phyloP scores from a whole-genome alignment of 2,888 invertebrate genomes.

The Agonopterix alstromeriana region DNA sequence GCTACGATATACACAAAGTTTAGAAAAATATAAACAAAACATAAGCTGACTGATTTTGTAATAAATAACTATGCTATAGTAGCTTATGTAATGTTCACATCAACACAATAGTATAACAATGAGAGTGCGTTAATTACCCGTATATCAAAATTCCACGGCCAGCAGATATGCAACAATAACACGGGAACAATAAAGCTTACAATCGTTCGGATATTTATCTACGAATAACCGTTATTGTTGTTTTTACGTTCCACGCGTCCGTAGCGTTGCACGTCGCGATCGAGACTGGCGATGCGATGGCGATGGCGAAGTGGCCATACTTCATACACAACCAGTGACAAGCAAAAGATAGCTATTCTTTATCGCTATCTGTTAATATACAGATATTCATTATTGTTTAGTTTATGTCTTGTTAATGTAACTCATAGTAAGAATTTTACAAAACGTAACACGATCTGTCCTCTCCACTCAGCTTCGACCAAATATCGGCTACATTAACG shows the following conservation, averaged over 20 bases:
- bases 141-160: constrained; percentile 19
- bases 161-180: constrained; percentile 29
- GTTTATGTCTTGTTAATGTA: too few relatives aligned
- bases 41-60: constrained; percentile 8
- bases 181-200: constrained; percentile 42
- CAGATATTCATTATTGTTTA: too few relatives aligned
- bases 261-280: constrained; percentile 28
- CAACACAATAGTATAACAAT: constrained; percentile 17
- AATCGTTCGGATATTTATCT: constrained; percentile 50
- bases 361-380: constrained; percentile 28
- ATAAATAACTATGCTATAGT: constrained; percentile 1
- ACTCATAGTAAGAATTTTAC: too few relatives aligned
- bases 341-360: constrained; percentile 42
- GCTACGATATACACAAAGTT: too few relatives aligned
- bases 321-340: background rate
- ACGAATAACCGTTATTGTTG: constrained; percentile 43
- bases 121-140: constrained; percentile 20
- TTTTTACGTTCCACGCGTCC: constrained; percentile 29
- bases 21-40: too few relatives aligned
- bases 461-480: too few relatives aligned
- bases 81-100: constrained; percentile 21
- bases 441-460: too few relatives aligned
- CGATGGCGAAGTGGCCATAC: constrained; percentile 11
- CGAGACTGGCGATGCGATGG: constrained; percentile 14
- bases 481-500: too few relatives aligned